phyloP scores from a whole-genome alignment of 2,797 vertebrate genomes.

The Myiotriccus ornatus region DNA sequence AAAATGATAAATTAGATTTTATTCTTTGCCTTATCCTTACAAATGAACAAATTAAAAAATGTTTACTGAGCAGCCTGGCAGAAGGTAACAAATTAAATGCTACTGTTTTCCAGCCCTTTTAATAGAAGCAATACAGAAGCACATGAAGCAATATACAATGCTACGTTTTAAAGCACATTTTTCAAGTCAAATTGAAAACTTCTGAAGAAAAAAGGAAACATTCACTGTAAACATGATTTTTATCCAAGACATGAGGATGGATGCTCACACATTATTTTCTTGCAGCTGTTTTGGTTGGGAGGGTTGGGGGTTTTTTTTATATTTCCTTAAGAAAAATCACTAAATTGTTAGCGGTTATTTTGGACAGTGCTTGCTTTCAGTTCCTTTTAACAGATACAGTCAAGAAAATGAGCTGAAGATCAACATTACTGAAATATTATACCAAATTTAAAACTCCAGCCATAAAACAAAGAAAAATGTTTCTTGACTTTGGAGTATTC shows the following conservation, averaged over 20 bases:
- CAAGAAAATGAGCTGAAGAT: conserved; percentile 48
- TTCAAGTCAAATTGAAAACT: conserved; percentile 40
- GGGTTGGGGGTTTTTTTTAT: background rate
- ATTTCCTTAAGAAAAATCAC: conserved; percentile 8
- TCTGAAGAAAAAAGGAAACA: conserved; percentile 6
- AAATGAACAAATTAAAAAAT: conserved; percentile 72
- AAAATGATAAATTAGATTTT: conserved; percentile 76
- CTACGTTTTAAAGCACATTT: conserved; percentile 20
- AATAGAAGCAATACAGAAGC: conserved; percentile 20
- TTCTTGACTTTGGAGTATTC: conserved; percentile 47
- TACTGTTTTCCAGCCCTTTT: conserved; percentile 28
- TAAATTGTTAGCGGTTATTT: conserved; percentile 7
- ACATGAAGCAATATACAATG: background rate
- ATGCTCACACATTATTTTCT: conserved; percentile 43
- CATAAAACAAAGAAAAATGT: conserved; percentile 57
- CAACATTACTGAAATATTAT: conserved; percentile 37
- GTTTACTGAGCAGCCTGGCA: conserved; percentile 70
- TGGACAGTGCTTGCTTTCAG: conserved; percentile 17
- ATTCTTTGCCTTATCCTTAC: conserved; percentile 64
- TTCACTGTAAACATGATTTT: background rate
- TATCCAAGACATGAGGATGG: background rate
- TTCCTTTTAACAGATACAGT: conserved; percentile 51
- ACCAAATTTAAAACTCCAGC: conserved; percentile 45
- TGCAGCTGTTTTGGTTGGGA: background rate
- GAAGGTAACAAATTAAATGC: conserved; percentile 58